Conservation (phyloP, 2,113 vertebrate genomes). For the Engraulis encrasicolus region DNA sequence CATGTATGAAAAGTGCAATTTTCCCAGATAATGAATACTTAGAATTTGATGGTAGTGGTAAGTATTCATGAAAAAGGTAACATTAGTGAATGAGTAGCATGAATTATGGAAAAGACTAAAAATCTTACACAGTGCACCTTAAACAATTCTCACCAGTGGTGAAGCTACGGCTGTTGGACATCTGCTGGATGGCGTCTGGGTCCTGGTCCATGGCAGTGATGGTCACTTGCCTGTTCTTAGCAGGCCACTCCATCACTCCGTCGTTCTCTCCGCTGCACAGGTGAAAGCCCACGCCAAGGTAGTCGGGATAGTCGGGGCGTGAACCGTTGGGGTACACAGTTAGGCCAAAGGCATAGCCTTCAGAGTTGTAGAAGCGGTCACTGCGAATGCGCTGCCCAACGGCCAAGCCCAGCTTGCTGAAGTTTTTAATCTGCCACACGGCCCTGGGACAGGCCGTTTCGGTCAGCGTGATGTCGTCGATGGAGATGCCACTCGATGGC, state of each 20-base stretch:
- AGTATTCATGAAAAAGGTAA: too few species aligned
- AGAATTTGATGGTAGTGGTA: too few species aligned
- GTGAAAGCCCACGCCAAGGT: constrained; percentile 77
- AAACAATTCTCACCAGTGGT: constrained; percentile 72
- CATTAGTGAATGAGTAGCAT: too few species aligned
- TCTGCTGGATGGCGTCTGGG: constrained; percentile 76
- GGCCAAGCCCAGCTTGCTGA: constrained; percentile 61
- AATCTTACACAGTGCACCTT: too few species aligned
- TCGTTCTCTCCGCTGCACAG: constrained; percentile 87
- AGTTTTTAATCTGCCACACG: constrained; percentile 83
- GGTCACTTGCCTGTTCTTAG: constrained; percentile 76
- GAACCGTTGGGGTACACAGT: constrained; percentile 72
- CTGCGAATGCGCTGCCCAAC: constrained; percentile 61
- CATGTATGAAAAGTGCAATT: too few species aligned
- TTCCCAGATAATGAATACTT: too few species aligned
- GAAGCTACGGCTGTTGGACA: constrained; percentile 85
- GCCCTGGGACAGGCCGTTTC: constrained; percentile 82
- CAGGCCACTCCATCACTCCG: constrained; percentile 85
- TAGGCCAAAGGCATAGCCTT: constrained; percentile 85
- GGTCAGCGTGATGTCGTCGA: constrained; percentile 85
- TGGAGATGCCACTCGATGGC: constrained; percentile 77
- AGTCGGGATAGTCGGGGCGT: constrained; percentile 32
- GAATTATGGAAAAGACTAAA: too few species aligned
- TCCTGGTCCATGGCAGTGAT: constrained; percentile 85
- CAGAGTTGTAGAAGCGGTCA: constrained; percentile 79